Evolutionary conservation across 2,888 invertebrate genomes (phyloP).

Genomic region (Napeogenes inachia): DNA sequence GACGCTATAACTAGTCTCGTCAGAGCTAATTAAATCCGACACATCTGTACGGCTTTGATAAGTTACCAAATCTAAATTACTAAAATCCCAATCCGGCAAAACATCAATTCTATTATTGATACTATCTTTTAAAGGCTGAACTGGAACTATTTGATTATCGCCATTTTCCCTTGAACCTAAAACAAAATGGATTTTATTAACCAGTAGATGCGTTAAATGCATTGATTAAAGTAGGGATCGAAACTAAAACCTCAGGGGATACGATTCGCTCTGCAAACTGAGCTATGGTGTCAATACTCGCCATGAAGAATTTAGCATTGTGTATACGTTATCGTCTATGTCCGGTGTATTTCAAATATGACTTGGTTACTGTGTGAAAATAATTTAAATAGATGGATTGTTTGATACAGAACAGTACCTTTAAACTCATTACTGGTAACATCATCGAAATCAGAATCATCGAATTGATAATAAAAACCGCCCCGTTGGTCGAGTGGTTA

Average conservation of each 20-base stretch:
- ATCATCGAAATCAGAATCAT: conserved; percentile 24
- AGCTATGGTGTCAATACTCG: too few species aligned
- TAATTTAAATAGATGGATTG: neutral
- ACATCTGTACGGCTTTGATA: neutral
- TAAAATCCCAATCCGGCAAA: neutral
- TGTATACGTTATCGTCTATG: too few species aligned
- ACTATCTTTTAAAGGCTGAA: neutral
- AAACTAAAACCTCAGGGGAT: too few species aligned
- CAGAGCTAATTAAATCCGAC: conserved; percentile 3
- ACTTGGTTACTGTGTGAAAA: too few species aligned
- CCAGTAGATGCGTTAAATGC: neutral
- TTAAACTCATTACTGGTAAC: conserved; percentile 27
- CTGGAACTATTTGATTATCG: conserved; percentile 2
- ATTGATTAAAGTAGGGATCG: too few species aligned
- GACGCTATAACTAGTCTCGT: neutral
- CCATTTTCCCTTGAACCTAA: neutral
- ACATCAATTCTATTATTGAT: neutral
- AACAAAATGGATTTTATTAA: neutral
- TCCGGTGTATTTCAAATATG: too few species aligned
- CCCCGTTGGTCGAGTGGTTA: too few species aligned
- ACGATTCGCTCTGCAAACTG: too few species aligned
- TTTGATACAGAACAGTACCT: conserved; percentile 9
- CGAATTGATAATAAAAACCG: conserved; percentile 10
- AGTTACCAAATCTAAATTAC: conserved; percentile 10
- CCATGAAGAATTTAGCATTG: too few species aligned